Evolutionary conservation across 2,113 vertebrate species (phyloP).

Genomic region (Glaucidium brasilianum): DNA sequence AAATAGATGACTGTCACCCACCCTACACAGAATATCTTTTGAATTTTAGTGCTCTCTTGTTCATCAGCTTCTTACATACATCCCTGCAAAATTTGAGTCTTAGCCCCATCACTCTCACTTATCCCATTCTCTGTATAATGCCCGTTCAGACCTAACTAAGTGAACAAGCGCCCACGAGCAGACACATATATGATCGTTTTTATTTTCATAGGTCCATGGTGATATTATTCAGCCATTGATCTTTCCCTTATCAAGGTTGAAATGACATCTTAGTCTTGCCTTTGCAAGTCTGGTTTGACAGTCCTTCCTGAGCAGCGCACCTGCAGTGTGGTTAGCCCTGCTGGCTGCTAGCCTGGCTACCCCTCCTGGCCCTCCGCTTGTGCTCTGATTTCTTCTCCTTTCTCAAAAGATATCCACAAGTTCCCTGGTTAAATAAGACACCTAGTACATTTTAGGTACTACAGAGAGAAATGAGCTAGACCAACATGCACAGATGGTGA

Average conservation of each 20-base stretch:
- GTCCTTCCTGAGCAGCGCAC: not conserved
- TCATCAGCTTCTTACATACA: not conserved
- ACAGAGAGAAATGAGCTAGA: not conserved
- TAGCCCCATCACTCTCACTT: not conserved
- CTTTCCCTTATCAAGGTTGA: not conserved
- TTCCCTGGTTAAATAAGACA: not conserved
- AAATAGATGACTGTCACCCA: not conserved
- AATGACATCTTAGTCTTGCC: not conserved
- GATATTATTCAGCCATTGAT: not conserved
- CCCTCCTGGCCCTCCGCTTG: not conserved
- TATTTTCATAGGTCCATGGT: not conserved
- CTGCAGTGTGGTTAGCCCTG: not conserved
- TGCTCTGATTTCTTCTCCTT: not conserved
- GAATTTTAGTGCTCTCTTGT: not conserved
- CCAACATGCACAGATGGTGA: rapidly evolving
- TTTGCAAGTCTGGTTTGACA: not conserved
- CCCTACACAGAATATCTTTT: not conserved
- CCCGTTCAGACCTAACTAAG: not conserved
- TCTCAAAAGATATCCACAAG: not conserved
- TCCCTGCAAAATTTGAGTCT: not conserved
- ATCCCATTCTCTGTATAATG: not conserved
- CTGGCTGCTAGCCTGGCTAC: not conserved
- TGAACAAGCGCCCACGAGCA: rapidly evolving
- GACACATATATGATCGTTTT: rapidly evolving
- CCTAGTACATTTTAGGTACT: not conserved